Conservation (phyloP, 2,113 vertebrate genomes). For the Piaya cayana region DNA sequence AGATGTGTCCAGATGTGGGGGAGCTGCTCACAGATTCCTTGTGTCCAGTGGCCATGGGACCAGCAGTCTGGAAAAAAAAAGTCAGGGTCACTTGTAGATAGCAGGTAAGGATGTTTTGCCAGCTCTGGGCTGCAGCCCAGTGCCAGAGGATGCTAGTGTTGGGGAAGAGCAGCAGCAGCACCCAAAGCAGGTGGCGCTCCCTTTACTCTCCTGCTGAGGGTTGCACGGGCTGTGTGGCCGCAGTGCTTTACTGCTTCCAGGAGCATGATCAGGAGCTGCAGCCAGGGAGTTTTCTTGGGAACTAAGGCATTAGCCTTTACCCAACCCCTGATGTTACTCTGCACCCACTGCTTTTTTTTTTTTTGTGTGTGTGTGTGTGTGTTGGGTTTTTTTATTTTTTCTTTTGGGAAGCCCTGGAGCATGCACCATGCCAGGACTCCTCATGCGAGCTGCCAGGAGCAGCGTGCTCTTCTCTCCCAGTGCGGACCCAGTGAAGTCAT, state of each 20-base stretch:
- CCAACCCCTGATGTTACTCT: not conserved
- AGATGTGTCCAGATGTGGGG: not conserved
- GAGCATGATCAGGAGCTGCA: not conserved
- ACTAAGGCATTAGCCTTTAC: not conserved
- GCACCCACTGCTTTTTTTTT: not conserved
- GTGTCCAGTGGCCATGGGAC: accelerated
- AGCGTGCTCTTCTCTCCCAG: not conserved
- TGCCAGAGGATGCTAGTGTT: accelerated
- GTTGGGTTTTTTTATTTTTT: not conserved
- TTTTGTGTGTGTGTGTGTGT: not conserved
- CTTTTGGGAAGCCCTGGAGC: not conserved
- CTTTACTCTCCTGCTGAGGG: accelerated
- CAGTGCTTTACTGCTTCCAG: not conserved
- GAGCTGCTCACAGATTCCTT: not conserved
- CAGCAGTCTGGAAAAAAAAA: not conserved
- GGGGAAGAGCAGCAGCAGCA: not conserved
- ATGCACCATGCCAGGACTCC: not conserved
- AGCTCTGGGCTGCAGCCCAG: not conserved
- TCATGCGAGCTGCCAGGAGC: not conserved
- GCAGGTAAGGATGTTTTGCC: not conserved
- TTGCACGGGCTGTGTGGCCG: accelerated
- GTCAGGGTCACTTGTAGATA: not conserved
- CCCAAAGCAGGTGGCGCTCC: no score
- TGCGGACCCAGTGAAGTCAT: not conserved
- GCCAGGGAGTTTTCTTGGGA: accelerated